Conservation (phyloP, 2,888 invertebrate genomes). For the Tetheella fluctuosa region DNA sequence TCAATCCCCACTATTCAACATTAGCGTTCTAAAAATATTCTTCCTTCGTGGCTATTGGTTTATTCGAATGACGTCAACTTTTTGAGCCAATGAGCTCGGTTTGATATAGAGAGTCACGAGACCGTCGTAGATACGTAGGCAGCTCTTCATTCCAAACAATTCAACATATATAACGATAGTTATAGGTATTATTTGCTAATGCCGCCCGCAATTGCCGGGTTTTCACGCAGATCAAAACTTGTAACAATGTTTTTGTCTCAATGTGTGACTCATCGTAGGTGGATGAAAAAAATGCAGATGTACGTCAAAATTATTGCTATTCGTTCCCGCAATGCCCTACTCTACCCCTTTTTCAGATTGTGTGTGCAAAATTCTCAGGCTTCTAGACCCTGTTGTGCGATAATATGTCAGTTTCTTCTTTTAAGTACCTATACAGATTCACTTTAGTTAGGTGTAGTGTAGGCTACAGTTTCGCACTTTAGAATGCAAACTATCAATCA, state of each 20-base stretch:
- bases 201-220: slow-evolving; percentile 37
- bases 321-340: no score
- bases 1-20: slow-evolving; percentile 64
- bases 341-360: no score
- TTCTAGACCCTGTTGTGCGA: no score
- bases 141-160: slow-evolving; percentile 25
- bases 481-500: no score
- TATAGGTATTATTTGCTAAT: background rate
- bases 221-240: slow-evolving; percentile 49
- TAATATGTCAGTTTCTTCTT: no score
- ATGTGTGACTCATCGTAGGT: slow-evolving; percentile 43
- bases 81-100: slow-evolving; percentile 55
- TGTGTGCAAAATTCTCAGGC: no score
- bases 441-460: no score
- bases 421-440: no score
- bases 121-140: slow-evolving; percentile 39
- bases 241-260: slow-evolving; percentile 35
- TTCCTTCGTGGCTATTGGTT: slow-evolving; percentile 56
- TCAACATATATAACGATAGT: background rate
- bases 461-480: no score
- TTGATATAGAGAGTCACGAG: slow-evolving; percentile 66
- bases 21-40: slow-evolving; percentile 77
- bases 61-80: slow-evolving; percentile 66
- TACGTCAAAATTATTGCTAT: slow-evolving; percentile 1
- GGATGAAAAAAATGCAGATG: slow-evolving; percentile 20